Conservation (phyloP, 2,797 vertebrate genomes). For the Lindbergichthys nudifrons region DNA sequence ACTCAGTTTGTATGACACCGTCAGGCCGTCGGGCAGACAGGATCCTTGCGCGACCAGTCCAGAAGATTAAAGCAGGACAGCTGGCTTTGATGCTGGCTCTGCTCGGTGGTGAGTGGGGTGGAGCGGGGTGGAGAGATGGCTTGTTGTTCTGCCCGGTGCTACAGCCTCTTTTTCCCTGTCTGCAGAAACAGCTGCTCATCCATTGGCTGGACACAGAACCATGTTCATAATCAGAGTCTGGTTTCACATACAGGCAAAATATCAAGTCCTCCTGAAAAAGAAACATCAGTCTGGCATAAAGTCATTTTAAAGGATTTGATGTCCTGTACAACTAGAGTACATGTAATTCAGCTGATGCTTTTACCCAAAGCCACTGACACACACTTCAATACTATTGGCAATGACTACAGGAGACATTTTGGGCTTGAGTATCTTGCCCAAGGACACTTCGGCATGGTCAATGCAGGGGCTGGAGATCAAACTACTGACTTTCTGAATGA, state of each 20-base stretch:
- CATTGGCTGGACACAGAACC: slow-evolving; percentile 12
- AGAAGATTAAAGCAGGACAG: slow-evolving; percentile 64
- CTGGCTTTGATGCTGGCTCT: slow-evolving; percentile 54
- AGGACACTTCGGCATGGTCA: too few relatives aligned
- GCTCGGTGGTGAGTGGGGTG: slow-evolving; percentile 37
- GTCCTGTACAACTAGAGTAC: neutral
- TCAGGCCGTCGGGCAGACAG: slow-evolving; percentile 29
- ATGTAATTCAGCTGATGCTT: too few relatives aligned
- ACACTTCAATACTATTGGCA: too few relatives aligned
- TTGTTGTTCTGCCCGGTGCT: slow-evolving; percentile 52
- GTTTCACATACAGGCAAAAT: neutral
- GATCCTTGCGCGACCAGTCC: slow-evolving; percentile 43
- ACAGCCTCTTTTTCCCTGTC: slow-evolving; percentile 37
- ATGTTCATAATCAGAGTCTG: slow-evolving; percentile 20
- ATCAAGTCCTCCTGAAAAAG: neutral
- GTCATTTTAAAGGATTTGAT: neutral
- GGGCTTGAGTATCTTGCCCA: too few relatives aligned
- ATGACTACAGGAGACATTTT: too few relatives aligned
- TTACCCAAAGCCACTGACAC: too few relatives aligned
- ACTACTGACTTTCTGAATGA: too few relatives aligned
- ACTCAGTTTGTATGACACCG: slow-evolving; percentile 35
- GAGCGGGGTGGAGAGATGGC: slow-evolving; percentile 34
- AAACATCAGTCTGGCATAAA: neutral
- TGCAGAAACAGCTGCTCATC: slow-evolving; percentile 40
- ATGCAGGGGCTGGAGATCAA: too few relatives aligned